Percentiles rank a stretch among this genome's conserved stretches.
Conservation (phyloP, 2,888 invertebrate genomes). For the Hydrotaea diabolus region DNA sequence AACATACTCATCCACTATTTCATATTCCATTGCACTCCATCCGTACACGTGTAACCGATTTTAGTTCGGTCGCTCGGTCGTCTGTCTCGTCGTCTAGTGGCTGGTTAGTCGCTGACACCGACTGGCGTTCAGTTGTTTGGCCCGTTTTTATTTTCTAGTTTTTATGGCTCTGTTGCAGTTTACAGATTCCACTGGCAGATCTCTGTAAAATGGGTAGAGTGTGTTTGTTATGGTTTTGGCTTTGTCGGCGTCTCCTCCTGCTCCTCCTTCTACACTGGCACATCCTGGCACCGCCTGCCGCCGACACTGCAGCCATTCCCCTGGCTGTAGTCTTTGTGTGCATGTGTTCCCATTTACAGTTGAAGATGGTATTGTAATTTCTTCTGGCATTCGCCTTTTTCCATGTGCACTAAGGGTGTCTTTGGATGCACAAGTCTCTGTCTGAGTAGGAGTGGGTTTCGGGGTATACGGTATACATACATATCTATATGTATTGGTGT, state of each 20-base stretch:
- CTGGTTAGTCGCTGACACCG: slow-evolving; percentile 7
- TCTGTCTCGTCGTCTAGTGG: not conserved
- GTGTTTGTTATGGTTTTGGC: slow-evolving; percentile 46
- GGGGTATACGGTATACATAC: not conserved
- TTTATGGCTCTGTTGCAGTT: slow-evolving; percentile 50
- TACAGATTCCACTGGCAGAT: slow-evolving; percentile 52
- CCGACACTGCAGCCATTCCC: slow-evolving; percentile 48
- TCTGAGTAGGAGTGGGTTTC: not conserved
- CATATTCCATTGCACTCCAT: slow-evolving; percentile 64
- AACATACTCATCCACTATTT: slow-evolving; percentile 48
- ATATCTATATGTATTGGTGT: not conserved
- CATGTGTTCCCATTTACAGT: slow-evolving; percentile 46
- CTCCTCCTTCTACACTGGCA: not conserved
- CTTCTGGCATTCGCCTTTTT: slow-evolving; percentile 15
- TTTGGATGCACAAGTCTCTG: not conserved
- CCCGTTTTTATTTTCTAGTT: slow-evolving; percentile 57
- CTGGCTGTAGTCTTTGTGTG: slow-evolving; percentile 38
- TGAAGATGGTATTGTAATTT: slow-evolving; percentile 47
- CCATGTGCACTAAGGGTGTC: not conserved
- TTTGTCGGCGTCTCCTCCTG: slow-evolving; percentile 31
- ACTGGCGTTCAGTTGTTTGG: slow-evolving; percentile 59
- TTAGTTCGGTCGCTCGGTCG: slow-evolving; percentile 50
- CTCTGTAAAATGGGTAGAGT: slow-evolving; percentile 51
- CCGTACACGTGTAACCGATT: slow-evolving; percentile 65
- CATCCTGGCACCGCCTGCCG: slow-evolving; percentile 10